Evolutionary conservation across 2,888 invertebrate genomes (phyloP), one percentile per base, ranked within the genome.

Genomic region (Lasioglossum oenotherae): DNA sequence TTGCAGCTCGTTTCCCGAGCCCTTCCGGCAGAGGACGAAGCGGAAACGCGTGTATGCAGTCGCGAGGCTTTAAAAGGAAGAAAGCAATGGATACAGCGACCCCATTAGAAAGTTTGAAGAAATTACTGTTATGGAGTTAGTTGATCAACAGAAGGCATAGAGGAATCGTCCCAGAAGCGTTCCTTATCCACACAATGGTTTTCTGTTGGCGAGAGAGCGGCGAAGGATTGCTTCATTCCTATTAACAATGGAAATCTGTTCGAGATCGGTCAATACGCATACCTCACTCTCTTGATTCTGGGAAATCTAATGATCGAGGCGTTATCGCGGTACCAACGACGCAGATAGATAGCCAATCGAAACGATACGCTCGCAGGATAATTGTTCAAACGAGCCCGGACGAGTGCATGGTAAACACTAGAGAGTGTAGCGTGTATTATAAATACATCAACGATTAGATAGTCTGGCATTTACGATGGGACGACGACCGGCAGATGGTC

Each of bases 351-450:
- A 35, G 53, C 14, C 78, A 78, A 77, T 75, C 57, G n/a, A n/a
- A 49, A 16, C 64, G 44, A 16, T 27, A 31, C 23, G 53, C 53
- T 53, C 35, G 27, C 14, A n/a, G 35, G 41, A 77, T 77, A 57
- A 69, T 85, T 35, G 67, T 57, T 35, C 2, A 53, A 78, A 85
- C 79, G 64, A 76, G 72, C 12, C 14, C 31, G 16, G n/a, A 44
- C n/a, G 44, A 85, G 84, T 79, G 84, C 35, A 76, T 38, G 75
- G 64, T 35, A 79, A 84, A 85, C 84, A 79, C 10, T 6, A 49
- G n/a, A 64, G 35, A 46, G 44, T n/a, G 60, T 53, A 75, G 78
- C 41, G 64, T 14, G 44, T 76, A 78, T 84, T 84, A 84, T 84
- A 84, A 85, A 57, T 53, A 57, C 31, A 64, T 46, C 49, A 74